phyloP scores from a whole-genome alignment of 2,113 vertebrate species.

The Heterotis niloticus region DNA sequence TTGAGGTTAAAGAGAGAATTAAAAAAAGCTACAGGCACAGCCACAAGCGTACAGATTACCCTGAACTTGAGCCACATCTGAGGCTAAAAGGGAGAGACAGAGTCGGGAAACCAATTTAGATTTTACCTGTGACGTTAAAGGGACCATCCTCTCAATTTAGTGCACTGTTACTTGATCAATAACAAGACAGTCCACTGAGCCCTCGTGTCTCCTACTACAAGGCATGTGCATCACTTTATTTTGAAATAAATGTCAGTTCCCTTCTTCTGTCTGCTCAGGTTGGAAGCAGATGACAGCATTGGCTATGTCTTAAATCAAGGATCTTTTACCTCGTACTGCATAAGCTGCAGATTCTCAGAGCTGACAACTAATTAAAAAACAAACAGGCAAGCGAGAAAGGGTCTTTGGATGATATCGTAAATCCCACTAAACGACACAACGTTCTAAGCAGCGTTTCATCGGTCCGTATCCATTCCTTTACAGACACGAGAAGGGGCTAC shows the following conservation, averaged over 20 bases:
- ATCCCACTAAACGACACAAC: conserved; percentile 67
- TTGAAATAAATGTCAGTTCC: conserved; percentile 71
- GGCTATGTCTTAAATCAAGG: conserved; percentile 66
- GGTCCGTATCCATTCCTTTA: conserved; percentile 29
- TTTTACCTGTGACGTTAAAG: background rate
- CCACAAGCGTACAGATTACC: background rate
- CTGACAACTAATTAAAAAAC: conserved; percentile 72
- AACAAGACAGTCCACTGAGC: background rate
- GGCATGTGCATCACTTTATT: conserved; percentile 60
- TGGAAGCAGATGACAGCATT: conserved; percentile 66
- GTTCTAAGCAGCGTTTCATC: conserved; percentile 34
- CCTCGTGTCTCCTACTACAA: background rate
- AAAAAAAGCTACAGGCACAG: background rate
- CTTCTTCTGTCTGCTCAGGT: conserved; percentile 52
- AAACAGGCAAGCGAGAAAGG: conserved; percentile 66
- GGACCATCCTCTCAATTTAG: background rate
- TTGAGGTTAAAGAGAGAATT: background rate
- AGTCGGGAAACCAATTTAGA: background rate
- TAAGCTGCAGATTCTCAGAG: conserved; percentile 57
- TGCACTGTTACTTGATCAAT: conserved; percentile 16
- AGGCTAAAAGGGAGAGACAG: background rate
- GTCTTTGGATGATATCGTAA: conserved; percentile 61
- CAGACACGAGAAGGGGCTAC: conserved; percentile 10
- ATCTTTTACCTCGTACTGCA: conserved; percentile 65
- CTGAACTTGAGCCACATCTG: conserved; percentile 13